phyloP scores from a whole-genome alignment of 2,888 invertebrate species.

The Clepsis dumicolana region DNA sequence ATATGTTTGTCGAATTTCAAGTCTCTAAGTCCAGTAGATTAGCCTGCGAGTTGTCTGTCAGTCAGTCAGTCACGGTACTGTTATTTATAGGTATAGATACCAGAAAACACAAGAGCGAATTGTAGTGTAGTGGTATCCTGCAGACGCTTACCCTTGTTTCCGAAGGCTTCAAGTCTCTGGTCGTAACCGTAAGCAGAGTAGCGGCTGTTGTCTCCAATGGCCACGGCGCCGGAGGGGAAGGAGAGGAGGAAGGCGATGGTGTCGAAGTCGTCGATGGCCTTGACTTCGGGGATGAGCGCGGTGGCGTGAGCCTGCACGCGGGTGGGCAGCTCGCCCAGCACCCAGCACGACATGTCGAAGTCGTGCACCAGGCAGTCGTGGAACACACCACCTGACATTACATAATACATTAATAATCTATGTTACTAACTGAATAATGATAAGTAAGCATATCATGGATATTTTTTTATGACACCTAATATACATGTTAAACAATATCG shows the following conservation, averaged over 20 bases:
- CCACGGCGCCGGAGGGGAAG: conserved; percentile 88
- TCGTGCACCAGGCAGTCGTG: conserved; percentile 90
- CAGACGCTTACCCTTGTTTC: conserved; percentile 81
- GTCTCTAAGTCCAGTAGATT: no score
- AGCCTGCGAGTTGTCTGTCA: no score
- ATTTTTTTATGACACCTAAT: not conserved
- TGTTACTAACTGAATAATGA: no score
- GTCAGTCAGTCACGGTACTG: no score
- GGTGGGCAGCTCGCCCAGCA: conserved; percentile 87
- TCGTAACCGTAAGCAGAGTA: conserved; percentile 89
- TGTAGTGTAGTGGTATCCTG: not conserved
- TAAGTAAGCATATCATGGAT: no score
- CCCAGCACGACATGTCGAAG: conserved; percentile 88
- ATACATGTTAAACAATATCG: not conserved
- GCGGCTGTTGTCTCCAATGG: conserved; percentile 87
- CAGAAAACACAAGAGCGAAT: not conserved
- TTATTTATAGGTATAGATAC: no score
- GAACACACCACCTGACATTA: conserved; percentile 86
- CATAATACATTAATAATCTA: not conserved
- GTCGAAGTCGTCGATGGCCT: conserved; percentile 87
- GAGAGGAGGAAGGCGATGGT: conserved; percentile 86
- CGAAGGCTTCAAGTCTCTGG: conserved; percentile 89
- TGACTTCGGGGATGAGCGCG: conserved; percentile 87
- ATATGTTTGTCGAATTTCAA: no score
- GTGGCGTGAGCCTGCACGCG: conserved; percentile 83